A percentile compares a stretch with the other conserved stretches of the same genome.
phyloP scores from a whole-genome alignment of 2,888 invertebrate genomes.

The Cryptosula pallasiana region DNA sequence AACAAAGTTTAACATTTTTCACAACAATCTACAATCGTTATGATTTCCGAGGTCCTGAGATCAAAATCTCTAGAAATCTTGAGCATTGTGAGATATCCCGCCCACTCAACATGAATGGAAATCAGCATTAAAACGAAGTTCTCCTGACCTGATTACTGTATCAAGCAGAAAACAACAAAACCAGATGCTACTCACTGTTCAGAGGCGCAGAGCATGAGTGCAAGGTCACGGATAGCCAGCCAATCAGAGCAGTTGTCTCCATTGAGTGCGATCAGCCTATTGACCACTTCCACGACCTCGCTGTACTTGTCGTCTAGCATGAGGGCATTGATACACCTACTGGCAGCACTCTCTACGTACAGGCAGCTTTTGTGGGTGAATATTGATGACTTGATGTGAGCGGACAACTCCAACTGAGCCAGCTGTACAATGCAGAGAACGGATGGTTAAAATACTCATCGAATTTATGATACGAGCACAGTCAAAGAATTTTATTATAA shows the following conservation, averaged over 20 bases:
- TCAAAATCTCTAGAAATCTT: no score
- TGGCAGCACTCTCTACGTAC: not conserved
- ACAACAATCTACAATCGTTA: no score
- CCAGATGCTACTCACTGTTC: not conserved
- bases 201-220: not conserved
- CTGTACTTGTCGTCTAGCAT: not conserved
- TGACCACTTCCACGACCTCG: not conserved
- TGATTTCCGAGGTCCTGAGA: no score
- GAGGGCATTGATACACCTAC: not conserved
- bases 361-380: conserved; percentile 7
- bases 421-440: not conserved
- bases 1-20: no score
- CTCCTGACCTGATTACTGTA: no score
- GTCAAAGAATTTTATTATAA: no score
- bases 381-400: not conserved
- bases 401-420: not conserved
- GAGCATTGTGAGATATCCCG: no score
- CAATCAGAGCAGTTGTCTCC: not conserved
- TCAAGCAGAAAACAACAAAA: no score
- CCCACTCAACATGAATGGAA: no score
- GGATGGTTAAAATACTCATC: no score
- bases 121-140: no score
- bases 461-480: no score
- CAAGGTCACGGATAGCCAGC: not conserved
- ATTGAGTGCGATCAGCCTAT: not conserved